Percentiles rank a stretch among this genome's conserved stretches.
phyloP scores from a whole-genome alignment of 2,113 vertebrate species.

The Platycercus adscitus region DNA sequence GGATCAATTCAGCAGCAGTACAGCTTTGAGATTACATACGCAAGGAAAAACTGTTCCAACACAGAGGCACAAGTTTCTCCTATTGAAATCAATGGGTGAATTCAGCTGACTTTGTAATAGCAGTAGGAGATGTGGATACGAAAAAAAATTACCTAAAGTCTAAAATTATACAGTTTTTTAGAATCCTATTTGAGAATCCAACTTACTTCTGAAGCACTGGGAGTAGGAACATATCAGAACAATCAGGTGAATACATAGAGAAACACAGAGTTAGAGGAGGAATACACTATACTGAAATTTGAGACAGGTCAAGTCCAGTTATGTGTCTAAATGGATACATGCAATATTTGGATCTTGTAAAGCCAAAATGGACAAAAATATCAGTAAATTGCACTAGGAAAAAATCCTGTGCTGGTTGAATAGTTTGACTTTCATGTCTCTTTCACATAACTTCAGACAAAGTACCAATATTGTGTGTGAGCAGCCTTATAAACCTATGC shows the following conservation, averaged over 20 bases:
- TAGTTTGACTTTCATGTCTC: neutral
- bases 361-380: neutral
- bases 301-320: neutral
- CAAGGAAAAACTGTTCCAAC: neutral
- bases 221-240: neutral
- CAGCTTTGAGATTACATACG: neutral
- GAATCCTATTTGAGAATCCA: neutral
- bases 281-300: neutral
- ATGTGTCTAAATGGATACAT: neutral
- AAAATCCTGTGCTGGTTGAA: neutral
- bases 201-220: neutral
- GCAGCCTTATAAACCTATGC: neutral
- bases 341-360: neutral
- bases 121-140: neutral
- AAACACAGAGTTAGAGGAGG: neutral
- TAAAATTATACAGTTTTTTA: neutral
- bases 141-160: neutral
- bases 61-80: neutral
- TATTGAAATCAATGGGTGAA: neutral
- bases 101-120: neutral
- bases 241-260: neutral
- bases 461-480: rapidly evolving
- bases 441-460: neutral
- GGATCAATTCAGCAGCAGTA: neutral
- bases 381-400: neutral